These are phyloP conservation scores for Nothobranchius furzeri DNA, from an alignment of 2,113 vertebrate species.

Conservation along the genomic window DNA sequence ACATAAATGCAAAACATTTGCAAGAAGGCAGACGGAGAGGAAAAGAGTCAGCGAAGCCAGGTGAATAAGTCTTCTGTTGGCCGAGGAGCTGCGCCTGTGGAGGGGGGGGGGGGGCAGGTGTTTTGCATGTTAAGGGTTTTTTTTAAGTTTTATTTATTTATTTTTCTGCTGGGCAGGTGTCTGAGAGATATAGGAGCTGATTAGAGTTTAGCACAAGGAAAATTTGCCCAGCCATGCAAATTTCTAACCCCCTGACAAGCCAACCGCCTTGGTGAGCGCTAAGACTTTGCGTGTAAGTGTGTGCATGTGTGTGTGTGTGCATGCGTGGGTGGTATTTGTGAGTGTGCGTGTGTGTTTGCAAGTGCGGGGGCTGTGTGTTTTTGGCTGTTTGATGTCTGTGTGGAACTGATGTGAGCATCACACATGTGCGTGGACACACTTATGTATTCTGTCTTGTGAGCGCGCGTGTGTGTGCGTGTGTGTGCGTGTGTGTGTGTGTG, in stretches of 20 bases:
- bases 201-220: slow-evolving; percentile 80
- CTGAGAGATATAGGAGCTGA: slow-evolving; percentile 79
- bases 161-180: slow-evolving; percentile 78
- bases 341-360: slow-evolving; percentile 26
- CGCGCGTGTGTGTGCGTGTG: neutral
- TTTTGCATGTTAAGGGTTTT: slow-evolving; percentile 82
- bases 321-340: slow-evolving; percentile 42
- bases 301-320: slow-evolving; percentile 45
- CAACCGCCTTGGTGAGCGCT: slow-evolving; percentile 75
- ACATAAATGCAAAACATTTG: slow-evolving; percentile 80
- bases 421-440: slow-evolving; percentile 57
- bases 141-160: slow-evolving; percentile 2
- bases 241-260: slow-evolving; percentile 74
- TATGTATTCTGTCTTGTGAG: slow-evolving; percentile 51
- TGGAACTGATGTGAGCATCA: slow-evolving; percentile 61
- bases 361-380: slow-evolving; percentile 63
- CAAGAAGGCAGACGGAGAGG: slow-evolving; percentile 75
- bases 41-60: slow-evolving; percentile 65
- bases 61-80: slow-evolving; percentile 81
- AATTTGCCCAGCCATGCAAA: slow-evolving; percentile 83
- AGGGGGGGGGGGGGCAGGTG: slow-evolving; percentile 51
- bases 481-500: slow-evolving; percentile 23
- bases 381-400: slow-evolving; percentile 60
- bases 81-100: slow-evolving; percentile 60
- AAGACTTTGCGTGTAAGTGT: slow-evolving; percentile 65